Percentiles rank a stretch among this genome's conserved stretches.
Conservation (phyloP, 2,888 invertebrate genomes). For the Patella depressa region DNA sequence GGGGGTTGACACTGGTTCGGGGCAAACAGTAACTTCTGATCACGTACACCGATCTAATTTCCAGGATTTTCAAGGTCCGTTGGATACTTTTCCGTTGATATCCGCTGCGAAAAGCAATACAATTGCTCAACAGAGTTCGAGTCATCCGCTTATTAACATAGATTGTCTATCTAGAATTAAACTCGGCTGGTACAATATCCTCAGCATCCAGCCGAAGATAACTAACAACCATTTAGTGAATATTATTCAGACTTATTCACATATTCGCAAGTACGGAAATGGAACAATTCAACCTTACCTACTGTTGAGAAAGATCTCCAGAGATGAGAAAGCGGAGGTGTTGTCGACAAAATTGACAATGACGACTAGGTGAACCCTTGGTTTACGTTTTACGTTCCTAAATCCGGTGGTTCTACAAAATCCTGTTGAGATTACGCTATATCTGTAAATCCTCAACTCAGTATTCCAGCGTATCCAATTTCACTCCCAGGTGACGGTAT, state of each 20-base stretch:
- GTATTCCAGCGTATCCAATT: constrained; percentile 32
- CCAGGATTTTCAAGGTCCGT: too few species aligned
- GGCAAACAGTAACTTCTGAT: not conserved
- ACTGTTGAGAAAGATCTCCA: constrained; percentile 34
- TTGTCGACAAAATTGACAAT: constrained; percentile 30
- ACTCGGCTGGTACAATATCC: constrained; percentile 33
- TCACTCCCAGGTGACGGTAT: constrained; percentile 30
- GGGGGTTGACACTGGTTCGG: constrained; percentile 35
- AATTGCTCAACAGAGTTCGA: constrained; percentile 21
- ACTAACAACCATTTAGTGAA: not conserved
- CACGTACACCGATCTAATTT: too few species aligned
- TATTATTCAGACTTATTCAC: constrained; percentile 9
- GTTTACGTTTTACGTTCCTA: constrained; percentile 48
- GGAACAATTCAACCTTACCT: constrained; percentile 13
- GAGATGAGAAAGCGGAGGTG: constrained; percentile 24
- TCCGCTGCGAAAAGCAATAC: constrained; percentile 18
- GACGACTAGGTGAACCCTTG: constrained; percentile 49
- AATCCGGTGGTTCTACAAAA: constrained; percentile 35
- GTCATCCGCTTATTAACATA: constrained; percentile 32
- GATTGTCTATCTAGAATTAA: constrained; percentile 34
- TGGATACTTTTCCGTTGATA: too few species aligned
- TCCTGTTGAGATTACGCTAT: constrained; percentile 39
- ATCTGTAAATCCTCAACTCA: constrained; percentile 27
- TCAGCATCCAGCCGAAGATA: not conserved
- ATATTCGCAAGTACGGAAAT: constrained; percentile 14